Conservation (phyloP, 2,888 invertebrate species). For the Phyllotreta cruciferae region DNA sequence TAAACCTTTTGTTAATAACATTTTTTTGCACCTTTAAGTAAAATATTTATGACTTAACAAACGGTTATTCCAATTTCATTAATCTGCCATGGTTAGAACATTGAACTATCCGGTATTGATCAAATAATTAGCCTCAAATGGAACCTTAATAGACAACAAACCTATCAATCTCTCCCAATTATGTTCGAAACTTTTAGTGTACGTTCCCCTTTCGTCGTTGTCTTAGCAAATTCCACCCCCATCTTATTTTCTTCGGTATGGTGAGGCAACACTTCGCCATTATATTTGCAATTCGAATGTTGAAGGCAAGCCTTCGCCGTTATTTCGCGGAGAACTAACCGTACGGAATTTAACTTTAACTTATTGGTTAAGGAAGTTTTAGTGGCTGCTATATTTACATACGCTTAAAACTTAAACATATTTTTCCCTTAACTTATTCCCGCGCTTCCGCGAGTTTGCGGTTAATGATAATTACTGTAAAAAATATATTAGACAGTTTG, state of each 20-base stretch:
- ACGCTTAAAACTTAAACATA: conserved; percentile 38
- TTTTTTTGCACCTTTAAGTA: no score
- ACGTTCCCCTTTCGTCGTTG: conserved; percentile 2
- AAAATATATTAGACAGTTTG: neutral
- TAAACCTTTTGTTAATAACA: no score
- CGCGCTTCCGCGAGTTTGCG: conserved; percentile 5
- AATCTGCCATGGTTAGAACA: no score
- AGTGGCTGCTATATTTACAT: conserved; percentile 44
- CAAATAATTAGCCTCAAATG: neutral
- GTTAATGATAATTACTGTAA: conserved; percentile 30
- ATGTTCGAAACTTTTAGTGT: conserved; percentile 4
- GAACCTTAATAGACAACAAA: neutral
- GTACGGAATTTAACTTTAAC: conserved; percentile 45
- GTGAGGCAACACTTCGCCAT: conserved; percentile 53
- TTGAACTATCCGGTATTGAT: neutral
- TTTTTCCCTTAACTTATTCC: conserved; percentile 36
- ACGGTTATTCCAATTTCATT: no score
- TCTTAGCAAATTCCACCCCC: conserved; percentile 28
- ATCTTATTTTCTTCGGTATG: conserved; percentile 30
- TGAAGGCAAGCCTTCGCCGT: conserved; percentile 45
- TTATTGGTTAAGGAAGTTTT: conserved; percentile 45
- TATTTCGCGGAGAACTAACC: conserved; percentile 45
- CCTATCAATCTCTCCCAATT: conserved; percentile 11
- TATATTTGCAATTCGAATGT: conserved; percentile 58
- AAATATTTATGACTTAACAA: no score